These are phyloP conservation scores for Polydrusus cervinus DNA, from an alignment of 2,888 invertebrate species.

Conservation along the genomic window DNA sequence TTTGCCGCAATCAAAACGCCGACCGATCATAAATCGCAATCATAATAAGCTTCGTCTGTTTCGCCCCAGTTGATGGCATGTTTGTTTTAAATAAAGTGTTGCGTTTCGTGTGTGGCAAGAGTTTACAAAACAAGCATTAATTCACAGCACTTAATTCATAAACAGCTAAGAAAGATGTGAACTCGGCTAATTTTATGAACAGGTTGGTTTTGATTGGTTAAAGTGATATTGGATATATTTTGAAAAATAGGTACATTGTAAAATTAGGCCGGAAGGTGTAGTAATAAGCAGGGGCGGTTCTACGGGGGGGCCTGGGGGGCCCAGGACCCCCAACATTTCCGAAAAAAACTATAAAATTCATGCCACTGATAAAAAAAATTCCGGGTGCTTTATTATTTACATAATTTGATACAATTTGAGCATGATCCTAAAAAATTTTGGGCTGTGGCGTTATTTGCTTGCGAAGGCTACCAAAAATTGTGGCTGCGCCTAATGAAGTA, in stretches of 20 bases:
- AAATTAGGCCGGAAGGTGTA: too few relatives aligned
- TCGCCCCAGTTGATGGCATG: constrained; percentile 50
- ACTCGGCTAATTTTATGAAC: neutral
- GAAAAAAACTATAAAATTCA: too few relatives aligned
- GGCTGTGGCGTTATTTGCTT: too few relatives aligned
- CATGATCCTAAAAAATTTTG: too few relatives aligned
- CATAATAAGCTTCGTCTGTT: constrained; percentile 47
- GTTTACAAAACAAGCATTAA: constrained; percentile 43
- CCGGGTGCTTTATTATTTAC: too few relatives aligned
- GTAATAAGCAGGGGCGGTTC: too few relatives aligned
- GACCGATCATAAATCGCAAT: constrained; percentile 48
- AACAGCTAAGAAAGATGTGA: constrained; percentile 1
- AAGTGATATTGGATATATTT: neutral
- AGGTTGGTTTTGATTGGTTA: neutral
- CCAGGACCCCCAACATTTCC: too few relatives aligned
- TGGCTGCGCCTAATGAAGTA: too few relatives aligned
- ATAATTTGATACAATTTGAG: too few relatives aligned
- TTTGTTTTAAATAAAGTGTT: constrained; percentile 51
- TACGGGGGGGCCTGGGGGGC: too few relatives aligned
- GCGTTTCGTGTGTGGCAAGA: constrained; percentile 48
- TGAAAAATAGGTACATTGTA: neutral
- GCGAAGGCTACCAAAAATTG: too few relatives aligned
- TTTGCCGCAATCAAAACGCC: constrained; percentile 47
- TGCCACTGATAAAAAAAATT: too few relatives aligned
- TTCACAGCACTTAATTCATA: constrained; percentile 25